These are phyloP conservation scores for Luscinia luscinia DNA, from an alignment of 2,797 vertebrate genomes.

Conservation along the genomic window DNA sequence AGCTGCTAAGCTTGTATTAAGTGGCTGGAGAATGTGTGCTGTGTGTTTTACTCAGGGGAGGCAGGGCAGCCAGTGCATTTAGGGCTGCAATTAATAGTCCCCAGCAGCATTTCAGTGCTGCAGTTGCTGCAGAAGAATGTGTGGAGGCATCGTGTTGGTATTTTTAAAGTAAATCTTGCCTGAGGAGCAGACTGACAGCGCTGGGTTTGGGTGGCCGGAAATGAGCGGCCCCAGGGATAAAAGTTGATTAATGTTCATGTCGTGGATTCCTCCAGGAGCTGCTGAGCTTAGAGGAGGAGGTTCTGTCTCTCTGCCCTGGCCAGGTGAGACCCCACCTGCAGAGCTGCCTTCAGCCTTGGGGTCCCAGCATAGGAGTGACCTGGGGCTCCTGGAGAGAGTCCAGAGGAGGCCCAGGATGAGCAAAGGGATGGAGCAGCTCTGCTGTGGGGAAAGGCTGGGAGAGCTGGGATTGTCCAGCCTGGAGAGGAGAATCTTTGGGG, in stretches of 20 bases:
- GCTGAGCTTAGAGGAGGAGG: neutral
- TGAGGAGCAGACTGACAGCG: neutral
- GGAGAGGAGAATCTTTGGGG: neutral
- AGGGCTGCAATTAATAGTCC: neutral
- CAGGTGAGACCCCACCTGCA: neutral
- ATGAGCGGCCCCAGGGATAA: neutral
- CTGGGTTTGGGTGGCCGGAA: neutral
- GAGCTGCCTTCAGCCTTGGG: neutral
- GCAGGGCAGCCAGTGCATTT: slow-evolving; percentile 1
- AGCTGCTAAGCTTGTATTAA: slow-evolving; percentile 65
- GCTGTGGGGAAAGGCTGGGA: neutral
- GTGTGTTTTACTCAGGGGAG: neutral
- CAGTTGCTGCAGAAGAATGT: slow-evolving; percentile 57
- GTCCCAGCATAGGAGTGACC: rapidly evolving
- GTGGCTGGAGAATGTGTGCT: slow-evolving; percentile 43
- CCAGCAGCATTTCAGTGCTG: neutral
- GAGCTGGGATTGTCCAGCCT: neutral
- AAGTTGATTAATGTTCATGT: slow-evolving; percentile 8
- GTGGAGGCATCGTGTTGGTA: slow-evolving; percentile 60
- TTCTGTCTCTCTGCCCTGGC: neutral
- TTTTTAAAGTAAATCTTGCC: slow-evolving; percentile 70
- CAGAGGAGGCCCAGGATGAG: neutral
- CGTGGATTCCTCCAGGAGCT: neutral
- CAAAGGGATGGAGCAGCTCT: neutral
- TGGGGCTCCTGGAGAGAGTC: neutral